Evolutionary conservation across 2,888 invertebrate species (phyloP).

Genomic region (Standfussiana lucernea): DNA sequence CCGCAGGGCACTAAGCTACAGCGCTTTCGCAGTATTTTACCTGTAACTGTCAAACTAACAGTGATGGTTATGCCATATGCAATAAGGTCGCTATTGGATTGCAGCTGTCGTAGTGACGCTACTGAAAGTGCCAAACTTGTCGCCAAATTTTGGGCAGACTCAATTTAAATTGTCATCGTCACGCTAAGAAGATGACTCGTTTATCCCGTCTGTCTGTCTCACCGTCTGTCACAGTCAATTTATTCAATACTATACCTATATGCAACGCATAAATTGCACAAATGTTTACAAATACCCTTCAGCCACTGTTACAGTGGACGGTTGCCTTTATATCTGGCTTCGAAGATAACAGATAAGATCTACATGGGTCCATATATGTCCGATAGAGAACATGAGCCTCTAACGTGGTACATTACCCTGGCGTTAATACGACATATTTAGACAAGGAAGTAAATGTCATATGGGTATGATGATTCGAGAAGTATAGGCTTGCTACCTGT

Average conservation of each 20-base stretch:
- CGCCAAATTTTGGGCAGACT: too few species aligned
- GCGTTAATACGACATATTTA: neutral
- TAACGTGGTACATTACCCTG: neutral
- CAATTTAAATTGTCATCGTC: too few species aligned
- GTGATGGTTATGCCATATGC: neutral
- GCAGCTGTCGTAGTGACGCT: too few species aligned
- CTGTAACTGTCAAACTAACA: neutral
- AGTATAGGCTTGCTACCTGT: too few species aligned
- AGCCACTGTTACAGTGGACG: neutral
- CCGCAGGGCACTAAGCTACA: neutral
- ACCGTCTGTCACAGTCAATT: too few species aligned
- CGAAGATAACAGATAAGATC: slow-evolving; percentile 32
- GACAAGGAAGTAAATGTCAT: neutral
- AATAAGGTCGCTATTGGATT: neutral
- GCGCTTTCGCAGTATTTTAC: too few species aligned
- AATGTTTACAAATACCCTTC: neutral
- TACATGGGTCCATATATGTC: slow-evolving; percentile 20
- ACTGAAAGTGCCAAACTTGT: too few species aligned
- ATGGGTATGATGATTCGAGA: neutral
- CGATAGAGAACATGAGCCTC: slow-evolving; percentile 15
- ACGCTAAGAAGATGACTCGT: too few species aligned
- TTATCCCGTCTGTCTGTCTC: too few species aligned
- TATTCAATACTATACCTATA: too few species aligned
- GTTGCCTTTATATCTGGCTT: slow-evolving; percentile 12
- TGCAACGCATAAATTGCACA: neutral